A percentile compares a stretch with the other conserved stretches of the same genome.
Conservation (phyloP, 2,113 vertebrate genomes). For the Gopherus flavomarginatus region DNA sequence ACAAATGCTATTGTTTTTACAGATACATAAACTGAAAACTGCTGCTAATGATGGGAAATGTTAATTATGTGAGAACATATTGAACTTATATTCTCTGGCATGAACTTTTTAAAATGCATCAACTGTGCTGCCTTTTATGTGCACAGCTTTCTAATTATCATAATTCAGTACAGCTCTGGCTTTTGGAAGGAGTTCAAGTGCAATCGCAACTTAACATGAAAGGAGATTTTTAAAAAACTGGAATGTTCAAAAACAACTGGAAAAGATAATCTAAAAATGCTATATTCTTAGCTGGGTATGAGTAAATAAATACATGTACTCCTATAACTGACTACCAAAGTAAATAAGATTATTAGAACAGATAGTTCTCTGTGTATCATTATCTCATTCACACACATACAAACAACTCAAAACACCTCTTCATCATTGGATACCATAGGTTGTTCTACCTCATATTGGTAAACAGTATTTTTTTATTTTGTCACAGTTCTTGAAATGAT, state of each 20-base stretch:
- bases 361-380: constrained; percentile 14
- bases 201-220: constrained; percentile 84
- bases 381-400: constrained; percentile 32
- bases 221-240: constrained; percentile 54
- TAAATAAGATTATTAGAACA: constrained; percentile 55
- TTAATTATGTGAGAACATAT: constrained; percentile 87
- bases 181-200: constrained; percentile 82
- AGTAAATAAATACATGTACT: constrained; percentile 49
- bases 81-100: constrained; percentile 86
- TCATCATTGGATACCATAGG: constrained; percentile 25
- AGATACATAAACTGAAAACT: constrained; percentile 83
- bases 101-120: constrained; percentile 80
- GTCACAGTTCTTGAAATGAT: neutral
- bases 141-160: constrained; percentile 86
- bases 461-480: constrained; percentile 34
- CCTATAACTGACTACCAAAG: constrained; percentile 52
- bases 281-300: constrained; percentile 64
- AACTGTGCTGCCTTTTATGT: constrained; percentile 79
- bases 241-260: constrained; percentile 79
- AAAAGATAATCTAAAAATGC: constrained; percentile 77
- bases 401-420: constrained; percentile 37
- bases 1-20: constrained; percentile 79
- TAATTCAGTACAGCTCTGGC: constrained; percentile 82
- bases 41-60: constrained; percentile 84
- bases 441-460: constrained; percentile 24